These are phyloP conservation scores for Forbesichthys papilliferus DNA, from an alignment of 2,113 vertebrate species.

Conservation along the genomic window DNA sequence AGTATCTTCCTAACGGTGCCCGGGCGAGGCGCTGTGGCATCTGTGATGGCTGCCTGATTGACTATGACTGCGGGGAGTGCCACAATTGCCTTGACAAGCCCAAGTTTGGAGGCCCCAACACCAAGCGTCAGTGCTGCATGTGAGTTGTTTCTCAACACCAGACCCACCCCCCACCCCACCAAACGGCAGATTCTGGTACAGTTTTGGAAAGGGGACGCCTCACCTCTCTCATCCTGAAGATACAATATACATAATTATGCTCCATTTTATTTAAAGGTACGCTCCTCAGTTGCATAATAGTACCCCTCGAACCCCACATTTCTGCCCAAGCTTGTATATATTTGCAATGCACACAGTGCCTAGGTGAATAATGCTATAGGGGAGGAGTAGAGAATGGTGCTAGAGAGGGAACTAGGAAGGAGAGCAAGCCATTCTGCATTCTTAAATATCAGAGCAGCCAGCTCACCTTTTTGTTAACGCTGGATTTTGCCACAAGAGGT, in stretches of 20 bases:
- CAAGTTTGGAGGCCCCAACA: conserved; percentile 91
- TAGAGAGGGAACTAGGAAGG: neutral
- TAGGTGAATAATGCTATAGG: too few species aligned
- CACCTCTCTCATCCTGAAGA: too few species aligned
- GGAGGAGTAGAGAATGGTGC: neutral
- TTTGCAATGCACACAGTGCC: too few species aligned
- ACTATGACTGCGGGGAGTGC: conserved; percentile 84
- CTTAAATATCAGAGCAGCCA: neutral
- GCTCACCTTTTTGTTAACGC: too few species aligned
- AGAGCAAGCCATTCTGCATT: neutral
- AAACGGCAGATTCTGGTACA: neutral
- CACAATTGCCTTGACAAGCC: conserved; percentile 90
- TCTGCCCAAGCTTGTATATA: too few species aligned
- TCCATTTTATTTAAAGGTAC: too few species aligned
- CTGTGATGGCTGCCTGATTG: conserved; percentile 83
- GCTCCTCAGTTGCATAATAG: too few species aligned
- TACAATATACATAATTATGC: too few species aligned
- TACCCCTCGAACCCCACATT: too few species aligned
- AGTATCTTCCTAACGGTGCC: conserved; percentile 41
- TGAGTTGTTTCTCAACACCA: conserved; percentile 69
- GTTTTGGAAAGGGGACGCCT: neutral
- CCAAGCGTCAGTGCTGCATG: conserved; percentile 91
- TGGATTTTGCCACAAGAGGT: too few species aligned
- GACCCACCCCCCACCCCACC: neutral
- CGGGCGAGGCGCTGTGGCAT: conserved; percentile 78